Evolutionary conservation across 64 coral and sea anemone species (phyloP).

Genomic region (Astreopora myriophthalma): DNA sequence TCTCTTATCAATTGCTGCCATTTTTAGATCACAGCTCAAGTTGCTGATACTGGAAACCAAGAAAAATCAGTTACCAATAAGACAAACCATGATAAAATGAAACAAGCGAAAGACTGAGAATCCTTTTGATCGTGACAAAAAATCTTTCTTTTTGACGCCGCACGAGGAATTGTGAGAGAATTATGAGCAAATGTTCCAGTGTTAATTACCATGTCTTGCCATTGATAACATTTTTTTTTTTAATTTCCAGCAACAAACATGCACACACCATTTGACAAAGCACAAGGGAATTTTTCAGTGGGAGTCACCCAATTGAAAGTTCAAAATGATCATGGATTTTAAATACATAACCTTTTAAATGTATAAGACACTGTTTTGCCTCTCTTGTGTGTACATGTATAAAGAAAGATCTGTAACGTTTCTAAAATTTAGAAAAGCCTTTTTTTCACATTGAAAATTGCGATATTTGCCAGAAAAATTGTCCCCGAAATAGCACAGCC

Average conservation of each 20-base stretch:
- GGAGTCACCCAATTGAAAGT: conserved; percentile 24
- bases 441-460: no score
- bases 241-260: conserved; percentile 27
- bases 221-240: conserved; percentile 7
- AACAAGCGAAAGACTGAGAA: neutral
- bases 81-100: conserved; percentile 20
- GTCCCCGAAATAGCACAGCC: no score
- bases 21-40: conserved; percentile 21
- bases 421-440: no score
- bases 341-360: neutral
- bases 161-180: neutral
- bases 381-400: no score
- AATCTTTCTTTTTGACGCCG: neutral
- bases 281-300: neutral
- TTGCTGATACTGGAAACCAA: conserved; percentile 35
- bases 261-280: neutral
- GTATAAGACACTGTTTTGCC: no score
- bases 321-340: neutral
- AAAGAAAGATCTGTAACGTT: no score
- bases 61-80: conserved; percentile 31
- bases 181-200: neutral
- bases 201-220: conserved; percentile 1
- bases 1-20: conserved; percentile 69
- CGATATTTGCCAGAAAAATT: no score
- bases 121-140: neutral